Base-by-base conservation (phyloP, 2,888 invertebrate genomes). In the Acleris cristana region DNA sequence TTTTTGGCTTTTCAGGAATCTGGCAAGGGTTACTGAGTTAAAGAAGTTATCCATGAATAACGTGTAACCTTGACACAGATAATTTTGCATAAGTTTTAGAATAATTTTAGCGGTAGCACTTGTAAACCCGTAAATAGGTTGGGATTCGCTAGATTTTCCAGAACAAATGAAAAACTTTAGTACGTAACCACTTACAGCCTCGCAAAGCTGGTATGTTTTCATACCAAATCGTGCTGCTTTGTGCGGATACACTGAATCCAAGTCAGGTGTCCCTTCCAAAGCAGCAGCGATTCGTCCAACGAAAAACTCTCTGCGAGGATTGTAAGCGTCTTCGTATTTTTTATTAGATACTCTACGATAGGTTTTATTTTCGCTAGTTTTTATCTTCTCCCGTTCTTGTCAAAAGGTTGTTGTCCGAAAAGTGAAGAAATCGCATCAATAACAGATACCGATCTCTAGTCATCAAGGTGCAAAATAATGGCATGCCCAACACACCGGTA, bases 221-320 rank as follows among this genome's bases (percentile, higher is more conserved):
- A 68, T 64, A 2, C 63, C 67, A n/a, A 62, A 63, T 48, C 63
- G 45, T 10, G 68, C 64, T 51, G 64, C 68, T 44, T 68, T 68
- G 68, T 52, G 3, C 64, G 55, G 44, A 69, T 64, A 53, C 64
- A 44, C 21, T 69, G 60, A 0, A 69, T 45, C 60, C 57, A 69
- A 26, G 55, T 60, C n/a, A 59, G 51, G 8, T 44, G 52, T 18
- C 69, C 65, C 21, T 69, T 69, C 69, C 69, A 69, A 8, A 69
- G 69, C 53, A 69, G 69, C 68, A 68, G 21, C 23, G 64, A 64
- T 51, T 68, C 64, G 59, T 68, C 59, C 12, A 68, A n/a, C 3
- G 60, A 44, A 0, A 0, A 57, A 23, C 19, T 57, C 57, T 57
- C 26, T 58, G 59, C 40, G 59, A 59, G 59, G 51, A 4, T 18